phyloP scores from a whole-genome alignment of 2,888 invertebrate species.

The Pherbina coryleti region DNA sequence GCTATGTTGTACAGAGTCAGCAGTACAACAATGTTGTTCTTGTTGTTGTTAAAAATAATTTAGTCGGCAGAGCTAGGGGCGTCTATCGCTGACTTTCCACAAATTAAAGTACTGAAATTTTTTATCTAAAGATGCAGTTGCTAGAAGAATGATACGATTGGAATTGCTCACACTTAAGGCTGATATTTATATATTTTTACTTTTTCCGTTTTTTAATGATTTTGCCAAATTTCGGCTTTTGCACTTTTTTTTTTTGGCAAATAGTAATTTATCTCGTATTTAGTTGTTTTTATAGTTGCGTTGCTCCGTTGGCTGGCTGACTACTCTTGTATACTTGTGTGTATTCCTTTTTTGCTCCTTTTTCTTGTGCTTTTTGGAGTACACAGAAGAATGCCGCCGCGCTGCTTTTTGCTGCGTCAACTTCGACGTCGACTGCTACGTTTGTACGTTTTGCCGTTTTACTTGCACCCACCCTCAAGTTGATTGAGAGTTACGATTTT shows the following conservation, averaged over 20 bases:
- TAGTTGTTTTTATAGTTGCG: slow-evolving; percentile 18
- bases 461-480: slow-evolving; percentile 38
- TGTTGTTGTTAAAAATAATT: too few species aligned
- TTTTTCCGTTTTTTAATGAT: neutral
- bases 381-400: slow-evolving; percentile 27
- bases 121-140: neutral
- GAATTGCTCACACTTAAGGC: neutral
- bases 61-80: neutral
- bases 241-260: neutral
- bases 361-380: slow-evolving; percentile 33
- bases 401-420: slow-evolving; percentile 7
- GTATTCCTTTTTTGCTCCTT: slow-evolving; percentile 35
- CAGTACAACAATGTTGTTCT: too few species aligned
- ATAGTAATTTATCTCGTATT: neutral
- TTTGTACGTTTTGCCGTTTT: slow-evolving; percentile 21
- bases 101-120: neutral
- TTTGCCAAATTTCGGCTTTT: neutral
- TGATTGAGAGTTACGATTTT: slow-evolving; percentile 35
- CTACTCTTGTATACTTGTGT: slow-evolving; percentile 28
- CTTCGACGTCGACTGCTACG: slow-evolving; percentile 15
- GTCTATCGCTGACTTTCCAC: neutral
- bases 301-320: neutral
- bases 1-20: neutral
- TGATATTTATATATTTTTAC: neutral
- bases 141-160: neutral